Conservation (phyloP, 2,113 vertebrate species). For the Seriola dumerili region DNA sequence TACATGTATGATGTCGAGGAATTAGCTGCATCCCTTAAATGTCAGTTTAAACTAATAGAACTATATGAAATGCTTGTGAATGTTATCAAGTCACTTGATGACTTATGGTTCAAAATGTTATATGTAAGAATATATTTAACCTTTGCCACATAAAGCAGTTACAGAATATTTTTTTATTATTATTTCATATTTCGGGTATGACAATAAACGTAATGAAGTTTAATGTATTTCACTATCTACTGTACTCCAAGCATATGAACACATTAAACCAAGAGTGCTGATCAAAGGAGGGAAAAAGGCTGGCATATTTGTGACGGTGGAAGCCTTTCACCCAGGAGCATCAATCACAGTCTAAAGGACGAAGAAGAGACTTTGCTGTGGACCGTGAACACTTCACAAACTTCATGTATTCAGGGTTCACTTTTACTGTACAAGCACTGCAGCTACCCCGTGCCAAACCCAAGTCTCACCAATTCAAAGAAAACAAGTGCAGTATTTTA, state of each 20-base stretch:
- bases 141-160: conserved; percentile 63
- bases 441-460: conserved; percentile 42
- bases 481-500: conserved; percentile 40
- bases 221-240: conserved; percentile 78
- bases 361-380: conserved; percentile 42
- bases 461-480: conserved; percentile 39
- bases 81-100: conserved; percentile 60
- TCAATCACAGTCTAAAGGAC: conserved; percentile 20
- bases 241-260: conserved; percentile 76
- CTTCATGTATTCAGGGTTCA: conserved; percentile 35
- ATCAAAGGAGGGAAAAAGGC: conserved; percentile 13
- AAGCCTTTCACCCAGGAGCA: conserved; percentile 51
- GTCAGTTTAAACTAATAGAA: conserved; percentile 67
- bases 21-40: conserved; percentile 40
- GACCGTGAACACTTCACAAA: conserved; percentile 38
- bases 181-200: conserved; percentile 74
- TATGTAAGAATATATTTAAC: conserved; percentile 72
- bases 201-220: conserved; percentile 55
- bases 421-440: conserved; percentile 65
- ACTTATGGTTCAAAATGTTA: conserved; percentile 56
- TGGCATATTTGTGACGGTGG: conserved; percentile 35
- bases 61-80: conserved; percentile 67
- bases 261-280: conserved; percentile 54
- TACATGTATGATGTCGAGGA: conserved; percentile 48
- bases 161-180: conserved; percentile 53